Conservation (phyloP, 1,140 invertebrate genomes). For the Carcinoscorpius rotundicauda region DNA sequence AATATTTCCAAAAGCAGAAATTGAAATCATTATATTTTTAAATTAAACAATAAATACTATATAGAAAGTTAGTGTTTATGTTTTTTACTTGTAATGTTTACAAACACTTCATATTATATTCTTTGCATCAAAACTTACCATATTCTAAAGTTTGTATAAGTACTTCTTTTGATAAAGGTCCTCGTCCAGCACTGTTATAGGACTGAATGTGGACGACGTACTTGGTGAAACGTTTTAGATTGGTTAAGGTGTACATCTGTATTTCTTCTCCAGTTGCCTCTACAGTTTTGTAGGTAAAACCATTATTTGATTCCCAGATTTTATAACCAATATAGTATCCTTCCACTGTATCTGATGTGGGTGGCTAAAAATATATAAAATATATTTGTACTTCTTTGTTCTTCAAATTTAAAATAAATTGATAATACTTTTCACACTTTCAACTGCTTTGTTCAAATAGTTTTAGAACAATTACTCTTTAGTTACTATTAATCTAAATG, state of each 20-base stretch:
- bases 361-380: constrained; percentile 28
- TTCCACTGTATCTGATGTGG: constrained; percentile 62
- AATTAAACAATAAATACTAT: no score
- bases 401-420: no score
- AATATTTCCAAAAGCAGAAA: no score
- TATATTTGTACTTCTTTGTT: not conserved
- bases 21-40: no score
- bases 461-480: no score
- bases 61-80: no score
- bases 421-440: no score
- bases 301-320: constrained; percentile 31
- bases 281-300: constrained; percentile 30
- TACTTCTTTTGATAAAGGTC: constrained; percentile 77
- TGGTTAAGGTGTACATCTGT: constrained; percentile 17
- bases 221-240: constrained; percentile 45
- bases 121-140: constrained; percentile 10
- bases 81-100: no score
- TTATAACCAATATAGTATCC: constrained; percentile 87
- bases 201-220: constrained; percentile 89
- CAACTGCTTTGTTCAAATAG: no score
- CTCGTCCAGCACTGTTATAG: constrained; percentile 85
- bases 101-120: no score
- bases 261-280: constrained; percentile 14
- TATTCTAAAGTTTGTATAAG: constrained; percentile 39
- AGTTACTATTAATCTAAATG: no score